Base-by-base conservation (phyloP, 1,140 invertebrate species). In the Tetramorium parvispinum region DNA sequence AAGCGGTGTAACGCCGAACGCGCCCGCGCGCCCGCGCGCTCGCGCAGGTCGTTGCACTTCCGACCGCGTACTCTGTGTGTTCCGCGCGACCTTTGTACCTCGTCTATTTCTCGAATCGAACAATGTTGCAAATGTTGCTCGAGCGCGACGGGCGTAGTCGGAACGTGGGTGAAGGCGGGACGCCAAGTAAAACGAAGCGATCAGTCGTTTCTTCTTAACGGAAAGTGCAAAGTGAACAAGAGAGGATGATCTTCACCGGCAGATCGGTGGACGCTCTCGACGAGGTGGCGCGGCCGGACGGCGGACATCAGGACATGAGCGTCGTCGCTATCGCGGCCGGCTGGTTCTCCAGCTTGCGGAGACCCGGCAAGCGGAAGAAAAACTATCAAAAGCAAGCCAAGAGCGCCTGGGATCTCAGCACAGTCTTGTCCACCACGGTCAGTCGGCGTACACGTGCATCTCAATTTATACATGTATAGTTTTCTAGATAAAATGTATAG, bases 291-390 rank as follows among this genome's bases (percentile, higher is more conserved):
- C 53, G 40, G 59, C 24, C 13, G 3, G 18, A n/a, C 16, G 21
- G 27, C 6, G 75, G 75, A 13, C 87, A 85, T 8, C 73, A 85
- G 51, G 91, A 93, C 55, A 88, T 92, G 49, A 93, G 91, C 37
- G 94, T 96, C 94, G 91, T 96, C 94, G 91, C 96, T 93, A 93
- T 96, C 90, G 96, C 97, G 57, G 96, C 96, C 79, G 97, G 96
- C 91, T 98, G 97, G 97, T 97, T 97, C 93, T 97, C 96, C 75
- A 97, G 97, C 75, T 92, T 98, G 89, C 96, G 97, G 68, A 96
- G 97, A 49, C 95, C 96, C 86, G 91, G 93, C 21, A 96, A 95
- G 66, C 96, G 82, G 85, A 87, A 95, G 87, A 96, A 95, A 66
- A 91, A 87, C 51, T 89, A 91, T 70, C 94, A 94, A 76, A 94